Evolutionary conservation across 1,140 invertebrate species (phyloP), one percentile per base, ranked within the genome.

Genomic region (Scaptodrosophila lebanonensis): DNA sequence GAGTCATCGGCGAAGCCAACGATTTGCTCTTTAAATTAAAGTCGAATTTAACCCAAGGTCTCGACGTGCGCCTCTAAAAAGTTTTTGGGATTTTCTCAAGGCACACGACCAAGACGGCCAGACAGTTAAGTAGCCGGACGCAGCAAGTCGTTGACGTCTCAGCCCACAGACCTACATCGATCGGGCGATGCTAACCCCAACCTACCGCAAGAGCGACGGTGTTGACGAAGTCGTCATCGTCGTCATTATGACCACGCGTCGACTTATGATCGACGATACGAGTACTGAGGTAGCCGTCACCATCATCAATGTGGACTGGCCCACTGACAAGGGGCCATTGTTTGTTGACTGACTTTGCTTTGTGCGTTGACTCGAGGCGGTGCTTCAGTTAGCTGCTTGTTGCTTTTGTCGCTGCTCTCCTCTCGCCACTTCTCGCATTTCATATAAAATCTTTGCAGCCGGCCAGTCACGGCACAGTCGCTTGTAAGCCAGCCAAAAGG

Each of bases 81-180:
- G 68, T 64, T 82, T 56, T 82, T 82, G 75, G 75, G 75, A 58
- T 75, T 82, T 82, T 82, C 76, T 82, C 50, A 82, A 82, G 75
- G 75, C 75, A 48, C 73, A 36, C 64, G 47, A 44, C 22, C 3
- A 25, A 3, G 22, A 39, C 52, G 47, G 48, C 48, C 39, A 25
- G 48, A 32, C 29, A 38, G 57, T 43, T 58, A 50, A 57, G 50
- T 48, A 36, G 62, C 57, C 62, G 57, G 56, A 65, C 56, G 30
- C 47, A n/a, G n/a, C 51, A 56, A 53, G 56, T 68, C 67, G 56
- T 67, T 68, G 67, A 72, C 72, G 72, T 42, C 67, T 35, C 76
- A 71, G 64, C 76, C 76, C 44, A 75, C 76, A 70, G 39, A 57
- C 66, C 66, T 45, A 66, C 51, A 66, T 47, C 11, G 57, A 66